Evolutionary conservation across 2,113 vertebrate genomes (phyloP), one percentile per base, ranked within the genome.

Genomic region (Syrrhaptes paradoxus): DNA sequence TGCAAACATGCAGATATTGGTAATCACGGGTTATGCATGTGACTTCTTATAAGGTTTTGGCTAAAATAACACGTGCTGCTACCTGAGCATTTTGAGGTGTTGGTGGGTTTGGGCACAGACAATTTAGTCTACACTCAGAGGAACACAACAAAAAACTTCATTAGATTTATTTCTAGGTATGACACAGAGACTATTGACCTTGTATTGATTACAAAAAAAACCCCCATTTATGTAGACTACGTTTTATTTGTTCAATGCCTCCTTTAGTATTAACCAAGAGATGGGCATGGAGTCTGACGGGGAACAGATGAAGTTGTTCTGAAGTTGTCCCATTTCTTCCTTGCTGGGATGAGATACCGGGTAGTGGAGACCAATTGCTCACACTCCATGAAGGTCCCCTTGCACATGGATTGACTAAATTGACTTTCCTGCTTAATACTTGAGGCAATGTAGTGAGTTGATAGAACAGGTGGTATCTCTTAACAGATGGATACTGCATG

Each of bases 401-500:
- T 91, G 63, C 43, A 74, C 55, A 55, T 10, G 38, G 38, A 85
- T 91, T 0, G 24, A 75, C 58, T 95, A 91, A 85, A 87, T 91
- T 91, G 70, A 84, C 89, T 94, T 82, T 90, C 32, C 75, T 91
- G 58, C 55, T 85, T 87, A 73, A 83, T 87, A 83, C 59, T 79
- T 43, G 16, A 87, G 49, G 81, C 3, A 1, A 55, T 80, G 83
- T 73, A 93, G 58, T 57, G 72, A 87, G 49, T 65, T 94, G 62
- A 57, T 73, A 91, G 66, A 96, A 95, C 91, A 96, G 89, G 93
- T 96, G 85, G 87, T 85, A 76, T 62, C 2, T 16, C 71, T 70
- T 72, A 93, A 94, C 94, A 91, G 93, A 96, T 96, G 91, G 94
- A 38, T 95, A 34, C 62, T 89, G 75, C 74, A 87, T 95, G 77